A percentile compares a stretch with the other conserved stretches of the same genome.
phyloP scores from a whole-genome alignment of 1,140 invertebrate species.

The Achroia grisella region DNA sequence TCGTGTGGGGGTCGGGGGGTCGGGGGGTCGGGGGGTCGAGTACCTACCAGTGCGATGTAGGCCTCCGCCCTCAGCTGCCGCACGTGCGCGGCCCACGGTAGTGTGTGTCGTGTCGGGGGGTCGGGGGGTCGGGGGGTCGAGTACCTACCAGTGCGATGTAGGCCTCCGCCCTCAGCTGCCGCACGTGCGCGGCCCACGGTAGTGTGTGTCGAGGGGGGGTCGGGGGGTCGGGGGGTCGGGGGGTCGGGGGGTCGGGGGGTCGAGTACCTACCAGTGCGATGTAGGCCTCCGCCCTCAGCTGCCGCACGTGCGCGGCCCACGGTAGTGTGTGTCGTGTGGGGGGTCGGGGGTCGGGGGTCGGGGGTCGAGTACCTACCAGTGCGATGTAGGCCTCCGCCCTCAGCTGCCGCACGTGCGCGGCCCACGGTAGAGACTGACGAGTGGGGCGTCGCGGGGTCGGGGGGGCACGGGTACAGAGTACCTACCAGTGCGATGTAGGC shows the following conservation, averaged over 20 bases:
- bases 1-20: no score
- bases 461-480: no score
- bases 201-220: no score
- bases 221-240: no score
- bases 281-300: slow-evolving; percentile 91
- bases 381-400: slow-evolving; percentile 89
- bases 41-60: slow-evolving; percentile 77
- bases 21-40: no score
- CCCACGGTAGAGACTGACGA: no score
- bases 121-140: no score
- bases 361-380: slow-evolving; percentile 48
- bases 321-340: no score
- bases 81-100: slow-evolving; percentile 91
- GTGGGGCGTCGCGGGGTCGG: no score
- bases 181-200: slow-evolving; percentile 90
- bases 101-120: no score
- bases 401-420: slow-evolving; percentile 86
- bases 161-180: slow-evolving; percentile 90
- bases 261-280: slow-evolving; percentile 74
- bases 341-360: no score
- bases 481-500: slow-evolving; percentile 80
- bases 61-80: slow-evolving; percentile 91
- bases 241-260: no score
- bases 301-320: slow-evolving; percentile 89
- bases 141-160: slow-evolving; percentile 77